Evolutionary conservation across 2,113 vertebrate genomes (phyloP), one percentile per base, ranked within the genome.

Genomic region (Sula dactylatra): DNA sequence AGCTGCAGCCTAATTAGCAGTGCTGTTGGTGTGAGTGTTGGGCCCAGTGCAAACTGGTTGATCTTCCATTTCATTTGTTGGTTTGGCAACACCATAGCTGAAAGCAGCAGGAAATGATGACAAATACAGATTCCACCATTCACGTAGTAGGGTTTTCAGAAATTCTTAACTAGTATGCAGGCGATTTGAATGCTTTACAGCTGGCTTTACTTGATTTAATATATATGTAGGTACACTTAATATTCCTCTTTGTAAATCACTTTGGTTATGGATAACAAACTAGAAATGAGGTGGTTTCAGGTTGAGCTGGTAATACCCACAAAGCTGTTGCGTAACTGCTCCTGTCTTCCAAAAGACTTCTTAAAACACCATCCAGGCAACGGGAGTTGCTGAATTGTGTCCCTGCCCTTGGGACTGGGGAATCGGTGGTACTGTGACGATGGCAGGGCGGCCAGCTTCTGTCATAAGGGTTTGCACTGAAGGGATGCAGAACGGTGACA

Each of bases 191-290:
- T 66, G 78, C n/a, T 54, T 73, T 77, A 13, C 45, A 76, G 76
- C 62, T 85, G 85, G 17, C 52, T 69, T 44, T 2, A 44, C 54
- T 65, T 14, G 44, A 7, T 42, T 65, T 45, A 9, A 4, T 1
- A 1, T 10, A 5, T 0, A 1, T 26, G n/a, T 38, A 34, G 74
- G 36, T 16, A 27, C 7, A 8, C 25, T 58, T 25, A 17, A 0
- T 8, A 1, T 22, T 66, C 34, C 25, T 62, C 36, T 27, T 18
- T 42, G n/a, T 31, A 15, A 77, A 55, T 66, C 22, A 0, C 16
- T 88, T 66, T 18, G 32, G 24, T 32, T 58, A 25, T 24, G 42
- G 66, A 14, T 56, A 40, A 24, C 6, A 61, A 42, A 22, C 4
- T 21, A 34, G 55, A 52, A 38, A 25, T 27, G 9, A 81, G 8